Conservation (phyloP, 2,888 invertebrate genomes). For the Leptinotarsa peninsularis region DNA sequence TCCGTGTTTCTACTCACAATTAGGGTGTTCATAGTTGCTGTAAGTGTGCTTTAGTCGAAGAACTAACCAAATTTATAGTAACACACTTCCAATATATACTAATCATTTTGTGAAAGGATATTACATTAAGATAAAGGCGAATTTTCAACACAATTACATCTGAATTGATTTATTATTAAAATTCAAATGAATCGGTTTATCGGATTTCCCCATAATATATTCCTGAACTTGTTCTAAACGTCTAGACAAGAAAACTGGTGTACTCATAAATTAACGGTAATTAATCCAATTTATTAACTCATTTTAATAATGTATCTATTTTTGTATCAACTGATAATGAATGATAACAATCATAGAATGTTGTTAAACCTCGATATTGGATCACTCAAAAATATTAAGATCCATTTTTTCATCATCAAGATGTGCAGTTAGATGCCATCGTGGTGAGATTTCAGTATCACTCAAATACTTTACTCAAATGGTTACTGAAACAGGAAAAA, state of each 20-base stretch:
- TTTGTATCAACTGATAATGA: not conserved
- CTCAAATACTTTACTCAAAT: too few species aligned
- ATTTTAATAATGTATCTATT: not conserved
- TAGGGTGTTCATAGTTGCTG: conserved; percentile 43
- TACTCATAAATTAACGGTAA: not conserved
- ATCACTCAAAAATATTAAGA: too few species aligned
- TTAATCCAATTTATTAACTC: not conserved
- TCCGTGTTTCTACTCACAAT: conserved; percentile 44
- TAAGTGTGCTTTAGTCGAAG: conserved; percentile 42
- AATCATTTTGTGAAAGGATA: conserved; percentile 54
- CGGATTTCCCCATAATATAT: conserved; percentile 32
- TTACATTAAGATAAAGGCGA: conserved; percentile 27
- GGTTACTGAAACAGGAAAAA: too few species aligned
- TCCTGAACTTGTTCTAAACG: conserved; percentile 40
- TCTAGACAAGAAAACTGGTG: conserved; percentile 13
- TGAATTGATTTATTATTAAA: conserved; percentile 35
- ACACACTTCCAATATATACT: conserved; percentile 51
- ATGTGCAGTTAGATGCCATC: too few species aligned
- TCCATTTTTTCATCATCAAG: too few species aligned
- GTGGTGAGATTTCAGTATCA: too few species aligned
- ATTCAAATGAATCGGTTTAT: conserved; percentile 24
- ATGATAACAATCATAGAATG: too few species aligned
- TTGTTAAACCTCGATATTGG: too few species aligned
- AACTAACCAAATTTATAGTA: conserved; percentile 35
- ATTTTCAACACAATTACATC: conserved; percentile 38